These are phyloP conservation scores for Acrossocheilus wenchowensis DNA, from an alignment of 2,797 vertebrate species.

Conservation along the genomic window DNA sequence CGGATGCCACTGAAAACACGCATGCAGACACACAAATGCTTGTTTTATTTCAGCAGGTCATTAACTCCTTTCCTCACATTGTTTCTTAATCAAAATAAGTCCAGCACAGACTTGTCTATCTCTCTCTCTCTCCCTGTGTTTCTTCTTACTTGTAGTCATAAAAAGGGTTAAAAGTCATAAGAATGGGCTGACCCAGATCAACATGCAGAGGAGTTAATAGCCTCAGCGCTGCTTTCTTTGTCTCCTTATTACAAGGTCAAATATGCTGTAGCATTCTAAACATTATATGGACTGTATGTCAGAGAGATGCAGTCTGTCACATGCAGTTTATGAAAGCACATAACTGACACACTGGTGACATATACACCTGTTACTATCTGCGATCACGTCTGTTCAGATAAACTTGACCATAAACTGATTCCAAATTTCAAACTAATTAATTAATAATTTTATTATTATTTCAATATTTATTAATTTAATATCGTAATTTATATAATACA, in stretches of 20 bases:
- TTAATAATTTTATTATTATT: too few relatives aligned
- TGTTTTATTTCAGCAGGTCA: not conserved
- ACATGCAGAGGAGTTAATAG: not conserved
- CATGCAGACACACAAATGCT: not conserved
- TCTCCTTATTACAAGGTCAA: conserved; percentile 44
- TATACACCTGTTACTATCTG: not conserved
- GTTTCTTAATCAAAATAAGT: not conserved
- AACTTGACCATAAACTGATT: not conserved
- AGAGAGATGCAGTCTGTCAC: not conserved
- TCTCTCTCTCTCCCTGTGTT: not conserved
- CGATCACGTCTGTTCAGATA: not conserved
- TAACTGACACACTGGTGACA: not conserved
- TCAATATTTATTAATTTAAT: not conserved
- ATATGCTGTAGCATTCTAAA: not conserved
- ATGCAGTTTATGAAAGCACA: conserved; percentile 25
- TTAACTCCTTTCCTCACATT: not conserved
- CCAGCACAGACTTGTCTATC: not conserved
- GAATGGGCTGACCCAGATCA: not conserved
- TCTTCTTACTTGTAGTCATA: not conserved
- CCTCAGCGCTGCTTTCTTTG: conserved; percentile 32
- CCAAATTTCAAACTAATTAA: not conserved
- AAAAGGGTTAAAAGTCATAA: conserved; percentile 21
- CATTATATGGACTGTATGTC: not conserved
- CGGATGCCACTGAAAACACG: conserved; percentile 70
- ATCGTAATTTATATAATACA: not conserved